These are phyloP conservation scores for Zaprionus lachaisei DNA, from an alignment of 1,140 invertebrate genomes.

Conservation along the genomic window DNA sequence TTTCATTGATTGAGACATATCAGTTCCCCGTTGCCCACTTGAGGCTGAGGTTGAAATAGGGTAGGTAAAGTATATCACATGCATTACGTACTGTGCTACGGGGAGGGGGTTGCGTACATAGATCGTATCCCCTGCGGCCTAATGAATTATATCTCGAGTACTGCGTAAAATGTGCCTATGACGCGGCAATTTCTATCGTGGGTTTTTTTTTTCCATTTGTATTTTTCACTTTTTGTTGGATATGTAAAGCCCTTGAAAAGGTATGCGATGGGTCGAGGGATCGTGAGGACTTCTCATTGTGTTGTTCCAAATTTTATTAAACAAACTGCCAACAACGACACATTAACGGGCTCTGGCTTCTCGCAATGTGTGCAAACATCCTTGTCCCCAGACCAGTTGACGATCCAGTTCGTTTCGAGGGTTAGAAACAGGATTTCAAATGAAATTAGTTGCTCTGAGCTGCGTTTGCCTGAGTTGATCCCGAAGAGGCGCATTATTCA, in stretches of 20 bases:
- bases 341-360: conserved; percentile 32
- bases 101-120: conserved; percentile 2
- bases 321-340: conserved; percentile 69
- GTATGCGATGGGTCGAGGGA: conserved; percentile 58
- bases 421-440: conserved; percentile 34
- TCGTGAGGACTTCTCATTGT: conserved; percentile 30
- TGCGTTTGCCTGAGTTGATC: conserved; percentile 43
- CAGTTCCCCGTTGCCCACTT: conserved; percentile 55
- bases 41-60: conserved; percentile 45
- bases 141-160: conserved; percentile 61
- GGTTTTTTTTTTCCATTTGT: conserved; percentile 35
- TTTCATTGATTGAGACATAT: conserved; percentile 69
- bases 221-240: conserved; percentile 13
- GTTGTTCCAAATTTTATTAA: conserved; percentile 73
- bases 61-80: conserved; percentile 54
- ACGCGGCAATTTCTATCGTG: conserved; percentile 43
- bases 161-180: conserved; percentile 61
- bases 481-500: conserved; percentile 44
- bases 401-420: conserved; percentile 37
- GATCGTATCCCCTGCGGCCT: conserved; percentile 56
- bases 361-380: conserved; percentile 16
- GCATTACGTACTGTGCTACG: conserved; percentile 28
- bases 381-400: not conserved
- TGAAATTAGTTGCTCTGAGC: conserved; percentile 39
- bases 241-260: conserved; percentile 64